Conservation (phyloP, 2,797 vertebrate species). For the Phoebastria nigripes region DNA sequence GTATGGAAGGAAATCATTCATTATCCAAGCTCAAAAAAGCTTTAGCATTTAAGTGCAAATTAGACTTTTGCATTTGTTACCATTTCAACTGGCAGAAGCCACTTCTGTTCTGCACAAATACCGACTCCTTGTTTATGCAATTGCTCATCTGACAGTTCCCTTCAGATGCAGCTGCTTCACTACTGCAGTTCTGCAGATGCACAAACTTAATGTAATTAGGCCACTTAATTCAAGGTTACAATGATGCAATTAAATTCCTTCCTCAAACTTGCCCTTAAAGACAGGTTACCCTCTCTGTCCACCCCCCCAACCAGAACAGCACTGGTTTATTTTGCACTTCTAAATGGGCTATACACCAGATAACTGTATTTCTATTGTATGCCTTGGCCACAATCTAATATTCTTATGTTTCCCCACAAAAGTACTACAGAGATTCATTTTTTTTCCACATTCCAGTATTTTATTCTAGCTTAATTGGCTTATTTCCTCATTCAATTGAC, state of each 20-base stretch:
- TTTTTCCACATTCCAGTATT: neutral
- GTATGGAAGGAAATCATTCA: accelerated
- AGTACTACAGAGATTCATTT: neutral
- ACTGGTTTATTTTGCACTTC: accelerated
- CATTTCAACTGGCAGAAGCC: neutral
- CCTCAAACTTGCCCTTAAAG: neutral
- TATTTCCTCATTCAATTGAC: neutral
- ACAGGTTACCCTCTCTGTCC: neutral
- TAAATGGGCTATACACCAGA: neutral
- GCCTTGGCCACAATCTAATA: neutral
- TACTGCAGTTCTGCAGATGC: too few species aligned
- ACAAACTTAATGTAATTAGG: too few species aligned
- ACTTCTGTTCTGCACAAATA: neutral
- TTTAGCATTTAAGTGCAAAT: neutral
- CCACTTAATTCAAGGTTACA: neutral
- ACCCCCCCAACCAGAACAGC: neutral
- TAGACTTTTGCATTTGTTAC: too few species aligned
- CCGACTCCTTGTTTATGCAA: accelerated
- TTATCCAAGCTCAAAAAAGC: neutral
- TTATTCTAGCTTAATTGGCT: constrained; percentile 14
- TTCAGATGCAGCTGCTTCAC: neutral
- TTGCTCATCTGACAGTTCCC: neutral
- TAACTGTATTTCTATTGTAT: accelerated
- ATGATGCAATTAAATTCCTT: accelerated
- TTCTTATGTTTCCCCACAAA: neutral